These are phyloP conservation scores for Pteropus rufus DNA, from an alignment of 2,797 vertebrate genomes.

Conservation along the genomic window DNA sequence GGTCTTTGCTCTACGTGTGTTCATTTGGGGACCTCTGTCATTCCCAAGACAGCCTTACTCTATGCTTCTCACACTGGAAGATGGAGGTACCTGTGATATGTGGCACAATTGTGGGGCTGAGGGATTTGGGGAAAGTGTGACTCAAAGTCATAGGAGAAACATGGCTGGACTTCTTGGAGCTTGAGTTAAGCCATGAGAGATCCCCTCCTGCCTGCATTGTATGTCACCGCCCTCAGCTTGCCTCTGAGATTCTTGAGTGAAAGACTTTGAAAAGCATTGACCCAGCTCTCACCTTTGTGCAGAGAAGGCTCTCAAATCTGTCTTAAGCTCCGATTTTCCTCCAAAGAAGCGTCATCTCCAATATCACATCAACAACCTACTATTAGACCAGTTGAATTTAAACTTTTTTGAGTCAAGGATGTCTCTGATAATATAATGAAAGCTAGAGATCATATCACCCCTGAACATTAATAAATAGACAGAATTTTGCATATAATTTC, in stretches of 20 bases:
- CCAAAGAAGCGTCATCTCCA: not conserved
- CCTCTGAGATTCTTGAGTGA: not conserved
- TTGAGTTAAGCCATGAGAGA: not conserved
- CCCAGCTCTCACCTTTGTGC: not conserved
- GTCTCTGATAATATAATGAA: not conserved
- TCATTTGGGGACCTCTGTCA: not conserved
- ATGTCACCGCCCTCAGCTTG: not conserved
- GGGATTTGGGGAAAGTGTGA: not conserved
- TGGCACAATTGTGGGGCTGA: not conserved
- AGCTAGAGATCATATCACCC: not conserved
- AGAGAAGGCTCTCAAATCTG: not conserved
- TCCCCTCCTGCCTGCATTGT: fast-evolving
- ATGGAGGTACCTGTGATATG: fast-evolving
- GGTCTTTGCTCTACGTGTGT: not conserved
- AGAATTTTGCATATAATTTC: not conserved
- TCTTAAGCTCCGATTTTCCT: not conserved
- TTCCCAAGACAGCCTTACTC: not conserved
- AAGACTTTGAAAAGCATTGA: not conserved
- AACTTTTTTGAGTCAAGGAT: not conserved
- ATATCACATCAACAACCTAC: not conserved
- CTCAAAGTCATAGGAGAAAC: not conserved
- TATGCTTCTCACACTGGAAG: not conserved
- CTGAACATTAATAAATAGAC: not conserved
- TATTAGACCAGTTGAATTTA: not conserved
- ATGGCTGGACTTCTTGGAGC: not conserved